These are phyloP conservation scores for Drosophila borealis DNA, from an alignment of 2,888 invertebrate genomes.

Conservation along the genomic window DNA sequence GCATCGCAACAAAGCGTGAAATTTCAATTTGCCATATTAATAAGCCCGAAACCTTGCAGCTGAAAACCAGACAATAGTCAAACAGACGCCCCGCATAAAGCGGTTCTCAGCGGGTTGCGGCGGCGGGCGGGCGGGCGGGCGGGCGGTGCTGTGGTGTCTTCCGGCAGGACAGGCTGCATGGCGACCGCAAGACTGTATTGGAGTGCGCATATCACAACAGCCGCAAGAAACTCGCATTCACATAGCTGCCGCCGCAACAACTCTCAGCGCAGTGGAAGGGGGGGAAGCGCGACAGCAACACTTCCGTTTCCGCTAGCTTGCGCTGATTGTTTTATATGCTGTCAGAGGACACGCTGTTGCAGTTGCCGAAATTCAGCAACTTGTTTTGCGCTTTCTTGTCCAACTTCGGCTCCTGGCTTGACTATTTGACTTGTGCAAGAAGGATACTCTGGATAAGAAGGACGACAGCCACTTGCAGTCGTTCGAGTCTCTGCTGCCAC, in stretches of 20 bases:
- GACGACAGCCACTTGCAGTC: constrained; percentile 28
- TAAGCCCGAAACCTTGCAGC: constrained; percentile 51
- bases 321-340: constrained; percentile 84
- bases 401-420: constrained; percentile 26
- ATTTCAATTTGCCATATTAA: constrained; percentile 79
- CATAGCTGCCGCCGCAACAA: constrained; percentile 49
- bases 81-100: constrained; percentile 21
- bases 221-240: constrained; percentile 38
- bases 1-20: constrained; percentile 59
- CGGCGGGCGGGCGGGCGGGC: too few species aligned
- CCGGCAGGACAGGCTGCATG: constrained; percentile 32
- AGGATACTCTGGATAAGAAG: constrained; percentile 17
- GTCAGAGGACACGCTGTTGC: constrained; percentile 77
- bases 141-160: constrained; percentile 18
- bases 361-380: constrained; percentile 76
- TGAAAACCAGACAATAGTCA: constrained; percentile 49
- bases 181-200: constrained; percentile 61
- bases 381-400: constrained; percentile 78
- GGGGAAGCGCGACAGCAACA: constrained; percentile 51
- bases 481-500: constrained; percentile 25
- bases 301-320: constrained; percentile 83
- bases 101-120: background rate
- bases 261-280: constrained; percentile 25
- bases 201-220: constrained; percentile 69
- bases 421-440: constrained; percentile 71